Evolutionary conservation across 1,140 invertebrate genomes (phyloP).

Genomic region (Trichomalopsis sarcophagae): DNA sequence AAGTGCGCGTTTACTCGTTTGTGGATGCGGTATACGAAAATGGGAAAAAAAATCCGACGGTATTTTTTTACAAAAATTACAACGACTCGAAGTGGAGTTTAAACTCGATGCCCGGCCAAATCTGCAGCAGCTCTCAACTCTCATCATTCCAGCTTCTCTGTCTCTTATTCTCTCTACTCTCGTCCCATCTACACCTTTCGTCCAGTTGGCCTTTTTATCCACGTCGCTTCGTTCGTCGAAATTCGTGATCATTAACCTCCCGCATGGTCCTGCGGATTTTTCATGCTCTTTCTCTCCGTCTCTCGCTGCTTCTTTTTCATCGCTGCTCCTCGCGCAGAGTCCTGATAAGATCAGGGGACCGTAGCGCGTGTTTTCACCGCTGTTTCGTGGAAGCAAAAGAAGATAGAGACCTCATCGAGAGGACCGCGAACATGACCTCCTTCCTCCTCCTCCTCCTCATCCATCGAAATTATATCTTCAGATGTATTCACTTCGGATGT

Average conservation of each 20-base stretch:
- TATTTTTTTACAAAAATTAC: too few species aligned
- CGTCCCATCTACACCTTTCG: background rate
- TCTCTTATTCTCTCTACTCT: background rate
- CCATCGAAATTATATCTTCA: too few species aligned
- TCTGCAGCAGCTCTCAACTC: background rate
- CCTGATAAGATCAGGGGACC: slow-evolving; percentile 39
- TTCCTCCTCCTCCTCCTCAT: too few species aligned
- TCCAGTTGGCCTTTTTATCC: slow-evolving; percentile 1
- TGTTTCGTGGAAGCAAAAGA: slow-evolving; percentile 58
- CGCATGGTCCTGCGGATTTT: slow-evolving; percentile 30
- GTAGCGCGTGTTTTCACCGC: slow-evolving; percentile 43
- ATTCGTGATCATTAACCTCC: slow-evolving; percentile 52
- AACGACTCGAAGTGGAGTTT: too few species aligned
- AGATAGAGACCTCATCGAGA: slow-evolving; percentile 64
- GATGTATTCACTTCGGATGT: too few species aligned
- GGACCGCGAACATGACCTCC: slow-evolving; percentile 46
- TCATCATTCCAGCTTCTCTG: background rate
- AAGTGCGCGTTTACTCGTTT: background rate
- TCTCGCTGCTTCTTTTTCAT: background rate
- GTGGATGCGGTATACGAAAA: too few species aligned
- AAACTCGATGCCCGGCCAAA: background rate
- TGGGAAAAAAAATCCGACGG: too few species aligned
- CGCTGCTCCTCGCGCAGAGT: background rate
- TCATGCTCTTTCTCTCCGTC: slow-evolving; percentile 16
- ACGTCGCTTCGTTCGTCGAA: slow-evolving; percentile 24